Percentiles rank a stretch among this genome's conserved stretches.
phyloP scores from a whole-genome alignment of 2,797 vertebrate genomes.

The Okamejei kenojei region DNA sequence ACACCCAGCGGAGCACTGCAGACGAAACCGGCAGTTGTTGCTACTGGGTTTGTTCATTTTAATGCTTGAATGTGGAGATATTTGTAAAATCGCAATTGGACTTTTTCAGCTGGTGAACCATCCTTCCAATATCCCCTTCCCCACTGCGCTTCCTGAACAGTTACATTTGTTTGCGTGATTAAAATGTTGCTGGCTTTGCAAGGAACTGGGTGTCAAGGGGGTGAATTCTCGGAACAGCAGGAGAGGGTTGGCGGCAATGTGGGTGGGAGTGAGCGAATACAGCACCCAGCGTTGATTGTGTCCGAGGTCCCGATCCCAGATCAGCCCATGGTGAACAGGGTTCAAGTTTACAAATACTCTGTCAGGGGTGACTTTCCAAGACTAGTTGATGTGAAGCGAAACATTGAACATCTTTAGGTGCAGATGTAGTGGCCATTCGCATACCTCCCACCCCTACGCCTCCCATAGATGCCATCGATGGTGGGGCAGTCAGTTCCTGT shows the following conservation, averaged over 20 bases:
- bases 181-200: not conserved
- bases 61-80: slow-evolving; percentile 28
- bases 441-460: too few species aligned
- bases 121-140: not conserved
- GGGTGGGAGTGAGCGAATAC: not conserved
- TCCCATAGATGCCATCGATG: too few species aligned
- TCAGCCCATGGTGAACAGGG: not conserved
- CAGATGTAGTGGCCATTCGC: not conserved
- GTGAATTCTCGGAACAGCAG: not conserved
- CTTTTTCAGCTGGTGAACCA: not conserved
- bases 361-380: not conserved
- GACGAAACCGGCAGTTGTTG: not conserved
- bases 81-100: slow-evolving; percentile 12
- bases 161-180: not conserved
- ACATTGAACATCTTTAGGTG: not conserved
- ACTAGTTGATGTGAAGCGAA: not conserved
- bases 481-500: too few species aligned
- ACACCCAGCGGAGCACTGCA: not conserved
- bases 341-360: not conserved
- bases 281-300: not conserved
- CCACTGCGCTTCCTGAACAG: not conserved
- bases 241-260: not conserved
- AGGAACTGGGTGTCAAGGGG: not conserved
- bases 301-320: not conserved
- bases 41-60: not conserved